Evolutionary conservation across 2,888 invertebrate species (phyloP), one percentile per base, ranked within the genome.

Genomic region (Papilio protenor): DNA sequence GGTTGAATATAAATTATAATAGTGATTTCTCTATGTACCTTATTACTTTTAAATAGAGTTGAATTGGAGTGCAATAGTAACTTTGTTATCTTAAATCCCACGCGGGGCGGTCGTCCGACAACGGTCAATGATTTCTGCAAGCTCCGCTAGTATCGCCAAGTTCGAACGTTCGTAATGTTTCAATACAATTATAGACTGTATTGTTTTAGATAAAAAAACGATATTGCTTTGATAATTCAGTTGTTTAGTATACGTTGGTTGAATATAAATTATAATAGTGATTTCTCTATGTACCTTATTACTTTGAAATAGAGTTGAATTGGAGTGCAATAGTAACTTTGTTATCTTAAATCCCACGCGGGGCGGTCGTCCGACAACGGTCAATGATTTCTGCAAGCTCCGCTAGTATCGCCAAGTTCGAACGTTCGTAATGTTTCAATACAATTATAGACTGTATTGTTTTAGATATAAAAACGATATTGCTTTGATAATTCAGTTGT

Each of bases 61-160:
- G 52, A 76, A 59, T 73, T 73, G 75, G 21, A 40, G 55, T 73
- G 27, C 79, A 77, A 55, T 76, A 66, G 47, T 69, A 80, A 75
- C 49, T 80, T 81, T 81, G 81, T 83, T 72, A 75, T 64, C 79
- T 76, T 76, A 47, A 76, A 83, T 88, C 88, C 87, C 89, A 88
- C 88, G 87, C 85, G 83, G 83, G 81, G 83, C 85, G 85, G 85
- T 82, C 84, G 83, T 82, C 82, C 80, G 81, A 81, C 87, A 83
- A 85, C 89, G 89, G 90, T 88, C 90, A 90, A 87, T 88, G 89
- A 79, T 85, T 85, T 80, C 81, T 79, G 77, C 80, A 77, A 81
- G 64, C 75, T 21, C 66, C 72, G 75, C 55, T 73, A 73, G 59
- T 73, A 69, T 77, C 16, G 40, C 45, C 12, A 49, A 40, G 52